These are phyloP conservation scores for Ischnura elegans DNA, from an alignment of 2,888 invertebrate genomes.

Conservation along the genomic window DNA sequence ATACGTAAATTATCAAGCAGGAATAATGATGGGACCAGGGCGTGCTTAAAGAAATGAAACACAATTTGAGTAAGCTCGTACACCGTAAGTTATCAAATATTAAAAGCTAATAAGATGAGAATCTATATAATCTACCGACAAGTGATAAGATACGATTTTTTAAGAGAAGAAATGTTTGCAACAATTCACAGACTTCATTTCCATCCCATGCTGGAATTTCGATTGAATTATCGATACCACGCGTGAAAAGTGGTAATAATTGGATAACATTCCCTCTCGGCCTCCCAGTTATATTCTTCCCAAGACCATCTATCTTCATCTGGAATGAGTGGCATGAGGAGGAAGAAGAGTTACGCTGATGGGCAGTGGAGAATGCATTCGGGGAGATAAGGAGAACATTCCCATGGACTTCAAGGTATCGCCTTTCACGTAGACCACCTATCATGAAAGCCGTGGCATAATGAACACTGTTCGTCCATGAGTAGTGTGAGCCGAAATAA, in stretches of 20 bases:
- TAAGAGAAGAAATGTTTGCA: neutral
- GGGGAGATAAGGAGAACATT: conserved; percentile 40
- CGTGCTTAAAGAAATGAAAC: too few species aligned
- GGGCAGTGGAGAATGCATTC: neutral
- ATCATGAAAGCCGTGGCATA: conserved; percentile 32
- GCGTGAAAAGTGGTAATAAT: neutral
- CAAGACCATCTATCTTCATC: neutral
- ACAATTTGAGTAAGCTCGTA: too few species aligned
- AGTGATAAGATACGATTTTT: too few species aligned
- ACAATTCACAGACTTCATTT: neutral
- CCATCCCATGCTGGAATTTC: neutral
- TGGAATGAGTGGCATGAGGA: neutral
- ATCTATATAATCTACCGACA: too few species aligned
- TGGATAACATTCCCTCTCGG: neutral
- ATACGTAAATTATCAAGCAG: too few species aligned
- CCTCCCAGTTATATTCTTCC: neutral
- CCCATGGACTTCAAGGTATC: conserved; percentile 52
- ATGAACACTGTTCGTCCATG: conserved; percentile 45
- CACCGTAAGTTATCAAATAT: too few species aligned
- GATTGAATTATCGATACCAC: neutral
- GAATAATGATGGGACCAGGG: too few species aligned
- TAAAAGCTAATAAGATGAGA: too few species aligned
- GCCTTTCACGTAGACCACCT: conserved; percentile 17
- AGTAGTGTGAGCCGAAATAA: conserved; percentile 47
- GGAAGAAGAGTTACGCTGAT: neutral